A percentile compares a stretch with the other conserved stretches of the same genome.
Evolutionary conservation across 37 sponge, comb jelly and placozoan genomes (phyloP).

Genomic region (Cliona cf. orientalis): DNA sequence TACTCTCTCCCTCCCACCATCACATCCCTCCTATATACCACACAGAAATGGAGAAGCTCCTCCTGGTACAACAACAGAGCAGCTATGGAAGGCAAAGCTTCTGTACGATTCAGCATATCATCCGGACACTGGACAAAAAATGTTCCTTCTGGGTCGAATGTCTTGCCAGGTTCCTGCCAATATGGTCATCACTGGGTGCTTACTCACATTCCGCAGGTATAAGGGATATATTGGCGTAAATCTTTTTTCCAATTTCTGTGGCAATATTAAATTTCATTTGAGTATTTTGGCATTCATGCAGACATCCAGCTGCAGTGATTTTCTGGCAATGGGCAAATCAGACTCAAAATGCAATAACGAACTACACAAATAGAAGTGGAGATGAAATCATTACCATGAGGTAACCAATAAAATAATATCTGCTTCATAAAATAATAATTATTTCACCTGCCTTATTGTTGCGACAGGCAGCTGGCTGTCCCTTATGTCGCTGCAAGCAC

Average conservation of each 20-base stretch:
- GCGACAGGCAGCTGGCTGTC: conserved; percentile 62
- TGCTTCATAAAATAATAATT: no score
- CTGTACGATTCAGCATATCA: conserved; percentile 95
- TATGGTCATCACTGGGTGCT: conserved; percentile 88
- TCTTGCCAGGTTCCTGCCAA: conserved; percentile 88
- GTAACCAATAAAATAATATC: no score
- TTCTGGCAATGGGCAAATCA: conserved; percentile 99
- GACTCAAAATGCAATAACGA: conserved; percentile 91
- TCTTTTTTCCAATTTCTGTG: background rate
- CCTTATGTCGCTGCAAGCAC: conserved; percentile 87
- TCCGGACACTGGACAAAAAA: conserved; percentile 94
- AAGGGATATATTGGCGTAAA: conserved; percentile 37
- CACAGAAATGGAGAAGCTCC: conserved; percentile 25
- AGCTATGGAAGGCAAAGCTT: conserved; percentile 87
- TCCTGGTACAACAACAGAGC: conserved; percentile 70
- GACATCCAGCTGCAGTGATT: conserved; percentile 73
- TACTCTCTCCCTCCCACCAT: background rate
- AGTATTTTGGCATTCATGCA: background rate
- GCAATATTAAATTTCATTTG: background rate
- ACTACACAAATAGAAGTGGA: conserved; percentile 96
- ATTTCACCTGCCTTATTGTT: no score
- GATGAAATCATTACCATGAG: conserved; percentile 19
- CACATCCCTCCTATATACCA: no score
- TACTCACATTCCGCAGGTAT: conserved; percentile 91
- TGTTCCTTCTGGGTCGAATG: conserved; percentile 93